Evolutionary conservation across 2,797 vertebrate species (phyloP).

Genomic region (Clarias platycephalus): DNA sequence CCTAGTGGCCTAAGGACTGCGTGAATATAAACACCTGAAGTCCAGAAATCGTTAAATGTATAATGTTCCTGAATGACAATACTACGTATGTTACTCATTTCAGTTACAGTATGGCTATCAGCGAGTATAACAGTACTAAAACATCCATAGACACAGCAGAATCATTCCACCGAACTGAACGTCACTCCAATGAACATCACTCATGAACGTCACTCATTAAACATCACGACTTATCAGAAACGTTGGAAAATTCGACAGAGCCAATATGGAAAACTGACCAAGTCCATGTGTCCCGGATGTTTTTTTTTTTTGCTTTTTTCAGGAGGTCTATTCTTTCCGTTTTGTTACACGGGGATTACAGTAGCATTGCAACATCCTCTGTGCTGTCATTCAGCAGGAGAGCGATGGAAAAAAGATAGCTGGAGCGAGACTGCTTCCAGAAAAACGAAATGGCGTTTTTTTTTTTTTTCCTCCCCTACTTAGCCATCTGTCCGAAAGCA

Average conservation of each 20-base stretch:
- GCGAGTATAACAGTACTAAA: neutral
- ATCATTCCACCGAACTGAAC: neutral
- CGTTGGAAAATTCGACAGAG: neutral
- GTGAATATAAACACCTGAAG: neutral
- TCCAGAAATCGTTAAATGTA: neutral
- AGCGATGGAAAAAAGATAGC: conserved; percentile 9
- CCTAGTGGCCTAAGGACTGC: neutral
- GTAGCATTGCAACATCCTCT: conserved; percentile 34
- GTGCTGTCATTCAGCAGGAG: conserved; percentile 16
- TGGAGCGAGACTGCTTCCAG: conserved; percentile 38
- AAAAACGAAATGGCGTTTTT: conserved; percentile 27
- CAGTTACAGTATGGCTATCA: neutral
- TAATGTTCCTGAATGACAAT: neutral
- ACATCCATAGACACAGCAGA: conserved; percentile 34
- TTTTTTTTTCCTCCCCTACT: conserved; percentile 13
- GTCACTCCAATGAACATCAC: too few relatives aligned
- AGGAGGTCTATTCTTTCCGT: conserved; percentile 7
- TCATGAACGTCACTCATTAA: conserved; percentile 7
- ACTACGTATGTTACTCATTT: neutral
- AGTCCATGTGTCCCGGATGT: neutral
- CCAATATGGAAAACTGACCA: neutral
- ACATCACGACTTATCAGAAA: conserved; percentile 40
- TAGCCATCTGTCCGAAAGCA: conserved; percentile 65
- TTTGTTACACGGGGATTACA: conserved; percentile 18
- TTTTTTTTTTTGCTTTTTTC: neutral